Evolutionary conservation across 2,797 vertebrate genomes (phyloP).

Genomic region (Coccyzus lansbergi): DNA sequence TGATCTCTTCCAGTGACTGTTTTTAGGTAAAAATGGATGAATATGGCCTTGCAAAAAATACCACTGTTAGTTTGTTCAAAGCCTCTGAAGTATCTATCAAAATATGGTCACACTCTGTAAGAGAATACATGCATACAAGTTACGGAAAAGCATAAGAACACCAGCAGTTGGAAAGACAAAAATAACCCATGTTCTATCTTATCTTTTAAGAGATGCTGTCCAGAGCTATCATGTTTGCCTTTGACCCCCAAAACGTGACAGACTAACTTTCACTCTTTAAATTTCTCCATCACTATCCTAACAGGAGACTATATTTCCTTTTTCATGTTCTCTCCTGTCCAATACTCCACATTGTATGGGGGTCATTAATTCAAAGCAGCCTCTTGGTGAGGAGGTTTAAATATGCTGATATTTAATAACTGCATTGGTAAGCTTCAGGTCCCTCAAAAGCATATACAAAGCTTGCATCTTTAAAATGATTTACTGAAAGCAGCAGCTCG

Average conservation of each 20-base stretch:
- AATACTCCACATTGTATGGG: background rate
- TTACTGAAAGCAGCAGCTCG: slow-evolving; percentile 77
- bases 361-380: background rate
- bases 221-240: background rate
- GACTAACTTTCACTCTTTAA: background rate
- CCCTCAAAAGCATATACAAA: slow-evolving; percentile 44
- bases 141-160: background rate
- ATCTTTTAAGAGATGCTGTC: background rate
- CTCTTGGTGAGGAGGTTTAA: background rate
- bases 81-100: background rate
- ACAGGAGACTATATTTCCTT: background rate
- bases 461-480: slow-evolving; percentile 74
- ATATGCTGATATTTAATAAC: background rate
- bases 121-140: background rate
- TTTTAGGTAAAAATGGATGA: background rate
- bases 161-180: background rate
- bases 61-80: background rate
- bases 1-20: background rate
- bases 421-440: slow-evolving; percentile 6
- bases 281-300: background rate
- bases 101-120: background rate
- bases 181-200: background rate
- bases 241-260: accelerated
- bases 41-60: background rate
- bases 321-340: background rate